phyloP scores from a whole-genome alignment of 2,888 invertebrate genomes.

The Scaptomyza caliginosa region DNA sequence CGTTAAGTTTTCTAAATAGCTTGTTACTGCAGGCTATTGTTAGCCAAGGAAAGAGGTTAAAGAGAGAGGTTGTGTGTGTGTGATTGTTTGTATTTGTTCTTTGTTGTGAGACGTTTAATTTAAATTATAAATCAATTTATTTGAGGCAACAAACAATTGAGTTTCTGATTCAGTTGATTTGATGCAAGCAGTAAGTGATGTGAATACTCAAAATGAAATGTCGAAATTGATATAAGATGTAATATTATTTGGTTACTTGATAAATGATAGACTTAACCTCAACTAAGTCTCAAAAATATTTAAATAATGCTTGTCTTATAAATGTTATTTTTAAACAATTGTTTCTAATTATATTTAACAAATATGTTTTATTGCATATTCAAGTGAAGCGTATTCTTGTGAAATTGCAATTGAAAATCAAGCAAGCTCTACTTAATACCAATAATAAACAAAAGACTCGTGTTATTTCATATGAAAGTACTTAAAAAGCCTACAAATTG shows the following conservation, averaged over 20 bases:
- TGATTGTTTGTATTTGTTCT: constrained; percentile 26
- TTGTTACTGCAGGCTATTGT: constrained; percentile 8
- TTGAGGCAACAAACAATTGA: constrained; percentile 26
- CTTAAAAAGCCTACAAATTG: not conserved
- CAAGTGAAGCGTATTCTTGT: not conserved
- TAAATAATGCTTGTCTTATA: too few species aligned
- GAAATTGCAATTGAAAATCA: not conserved
- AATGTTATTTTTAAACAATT: too few species aligned
- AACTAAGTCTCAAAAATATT: not conserved
- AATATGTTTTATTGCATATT: not conserved
- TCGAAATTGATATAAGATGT: not conserved
- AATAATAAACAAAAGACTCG: not conserved
- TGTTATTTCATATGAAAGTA: not conserved
- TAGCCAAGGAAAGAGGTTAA: not conserved
- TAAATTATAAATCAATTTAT: constrained; percentile 67
- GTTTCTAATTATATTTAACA: not conserved
- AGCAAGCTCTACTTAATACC: not conserved
- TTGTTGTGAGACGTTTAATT: constrained; percentile 54
- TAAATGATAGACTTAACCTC: not conserved
- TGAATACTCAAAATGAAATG: not conserved
- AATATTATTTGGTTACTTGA: not conserved
- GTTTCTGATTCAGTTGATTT: constrained; percentile 1
- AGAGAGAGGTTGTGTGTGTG: not conserved
- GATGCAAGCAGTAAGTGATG: not conserved
- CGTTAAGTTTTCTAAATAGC: constrained; percentile 39